A percentile compares a stretch with the other conserved stretches of the same genome.
Evolutionary conservation across 2,797 vertebrate species (phyloP).

Genomic region (Pteronotus mesoamericanus): DNA sequence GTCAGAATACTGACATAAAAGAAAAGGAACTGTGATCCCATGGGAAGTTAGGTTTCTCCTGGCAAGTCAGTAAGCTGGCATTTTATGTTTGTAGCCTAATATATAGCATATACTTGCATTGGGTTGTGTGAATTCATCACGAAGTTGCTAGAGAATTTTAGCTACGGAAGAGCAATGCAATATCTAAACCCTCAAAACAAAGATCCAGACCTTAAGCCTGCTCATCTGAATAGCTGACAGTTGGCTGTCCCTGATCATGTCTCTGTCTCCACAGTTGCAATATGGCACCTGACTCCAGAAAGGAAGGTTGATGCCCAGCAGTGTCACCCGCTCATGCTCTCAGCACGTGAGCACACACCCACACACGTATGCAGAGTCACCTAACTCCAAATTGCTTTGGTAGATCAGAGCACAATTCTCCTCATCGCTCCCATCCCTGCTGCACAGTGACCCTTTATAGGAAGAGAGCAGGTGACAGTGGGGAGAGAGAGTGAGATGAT

Average conservation of each 20-base stretch:
- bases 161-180: not conserved
- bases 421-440: not conserved
- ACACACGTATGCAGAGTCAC: not conserved
- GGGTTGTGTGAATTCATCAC: not conserved
- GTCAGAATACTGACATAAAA: not conserved
- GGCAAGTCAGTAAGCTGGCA: not conserved
- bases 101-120: not conserved
- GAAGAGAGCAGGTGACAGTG: not conserved
- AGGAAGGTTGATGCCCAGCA: not conserved
- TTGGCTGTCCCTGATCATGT: not conserved
- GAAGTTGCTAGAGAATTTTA: not conserved
- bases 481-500: not conserved
- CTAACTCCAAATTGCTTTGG: not conserved
- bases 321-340: not conserved
- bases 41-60: not conserved
- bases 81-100: not conserved
- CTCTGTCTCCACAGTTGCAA: not conserved
- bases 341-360: rapidly evolving
- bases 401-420: not conserved
- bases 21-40: not conserved
- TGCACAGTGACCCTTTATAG: not conserved
- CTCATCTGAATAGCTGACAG: not conserved
- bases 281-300: not conserved
- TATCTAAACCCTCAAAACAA: not conserved
- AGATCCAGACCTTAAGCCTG: not conserved